These are phyloP conservation scores for Heterotis niloticus DNA, from an alignment of 2,113 vertebrate species.

Conservation along the genomic window DNA sequence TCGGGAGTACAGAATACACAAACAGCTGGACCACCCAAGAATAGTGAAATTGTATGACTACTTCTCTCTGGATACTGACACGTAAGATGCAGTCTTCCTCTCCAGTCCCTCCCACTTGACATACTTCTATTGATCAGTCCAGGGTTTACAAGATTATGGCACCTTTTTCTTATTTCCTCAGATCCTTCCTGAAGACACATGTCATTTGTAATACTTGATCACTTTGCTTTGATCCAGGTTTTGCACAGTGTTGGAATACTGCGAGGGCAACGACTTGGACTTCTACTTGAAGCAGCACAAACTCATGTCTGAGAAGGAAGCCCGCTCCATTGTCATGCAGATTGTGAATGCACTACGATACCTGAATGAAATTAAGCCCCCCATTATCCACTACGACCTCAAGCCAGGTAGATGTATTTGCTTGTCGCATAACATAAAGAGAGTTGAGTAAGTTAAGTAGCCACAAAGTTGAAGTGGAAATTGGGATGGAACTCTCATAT, in stretches of 20 bases:
- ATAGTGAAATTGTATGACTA: slow-evolving; percentile 99
- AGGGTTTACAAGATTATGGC: not conserved
- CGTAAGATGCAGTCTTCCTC: slow-evolving; percentile 69
- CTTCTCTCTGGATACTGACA: slow-evolving; percentile 99
- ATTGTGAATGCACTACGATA: slow-evolving; percentile 98
- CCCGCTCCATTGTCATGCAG: slow-evolving; percentile 98
- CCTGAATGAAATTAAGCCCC: slow-evolving; percentile 98
- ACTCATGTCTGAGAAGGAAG: slow-evolving; percentile 98
- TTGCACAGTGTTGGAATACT: slow-evolving; percentile 99
- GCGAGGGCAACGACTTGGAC: slow-evolving; percentile 99
- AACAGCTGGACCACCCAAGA: slow-evolving; percentile 96
- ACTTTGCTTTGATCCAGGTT: slow-evolving; percentile 68
- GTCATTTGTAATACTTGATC: too few relatives aligned
- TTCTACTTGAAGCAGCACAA: slow-evolving; percentile 99
- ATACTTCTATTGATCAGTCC: not conserved
- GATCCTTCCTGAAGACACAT: too few relatives aligned
- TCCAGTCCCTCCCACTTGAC: not conserved
- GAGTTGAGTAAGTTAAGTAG: not conserved
- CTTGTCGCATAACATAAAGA: not conserved
- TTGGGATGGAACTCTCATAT: not conserved
- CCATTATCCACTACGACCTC: slow-evolving; percentile 99
- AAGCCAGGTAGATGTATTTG: slow-evolving; percentile 80
- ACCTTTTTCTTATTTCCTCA: not conserved
- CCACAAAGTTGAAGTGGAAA: not conserved
- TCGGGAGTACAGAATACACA: slow-evolving; percentile 99